Percentiles rank a stretch among this genome's conserved stretches.
phyloP scores from a whole-genome alignment of 2,888 invertebrate genomes.

The Polymixis flavicincta region DNA sequence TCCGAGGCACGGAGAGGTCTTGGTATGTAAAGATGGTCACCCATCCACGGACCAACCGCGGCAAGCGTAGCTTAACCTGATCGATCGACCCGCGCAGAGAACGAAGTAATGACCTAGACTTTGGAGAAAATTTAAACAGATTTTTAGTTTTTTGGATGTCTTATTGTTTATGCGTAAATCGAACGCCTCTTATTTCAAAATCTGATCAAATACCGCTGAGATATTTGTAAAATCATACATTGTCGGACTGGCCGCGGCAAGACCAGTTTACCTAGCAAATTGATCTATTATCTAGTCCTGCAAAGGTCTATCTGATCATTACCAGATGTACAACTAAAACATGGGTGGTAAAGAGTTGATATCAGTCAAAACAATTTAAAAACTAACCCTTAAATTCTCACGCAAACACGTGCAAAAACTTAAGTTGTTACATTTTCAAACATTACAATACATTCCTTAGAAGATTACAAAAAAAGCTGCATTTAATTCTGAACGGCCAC shows the following conservation, averaged over 20 bases:
- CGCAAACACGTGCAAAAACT: conserved; percentile 68
- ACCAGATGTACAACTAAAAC: conserved; percentile 14
- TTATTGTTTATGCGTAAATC: too few species aligned
- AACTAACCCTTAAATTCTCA: conserved; percentile 53
- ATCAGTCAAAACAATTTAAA: conserved; percentile 32
- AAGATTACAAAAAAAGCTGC: conserved; percentile 58
- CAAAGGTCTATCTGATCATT: not conserved
- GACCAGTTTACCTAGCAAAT: not conserved
- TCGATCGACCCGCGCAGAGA: too few species aligned
- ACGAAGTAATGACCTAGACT: too few species aligned
- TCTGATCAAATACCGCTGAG: too few species aligned
- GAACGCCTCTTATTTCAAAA: too few species aligned
- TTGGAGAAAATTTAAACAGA: too few species aligned
- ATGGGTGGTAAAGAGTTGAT: conserved; percentile 50
- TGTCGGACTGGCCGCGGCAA: not conserved
- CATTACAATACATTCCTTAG: conserved; percentile 62
- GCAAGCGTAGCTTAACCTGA: too few species aligned
- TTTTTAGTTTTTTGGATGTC: too few species aligned
- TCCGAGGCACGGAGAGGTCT: too few species aligned
- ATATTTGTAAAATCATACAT: too few species aligned
- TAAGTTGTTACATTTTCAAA: conserved; percentile 56
- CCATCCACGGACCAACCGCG: too few species aligned
- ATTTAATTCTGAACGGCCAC: conserved; percentile 61
- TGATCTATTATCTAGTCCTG: not conserved
- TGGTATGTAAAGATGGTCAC: too few species aligned